These are phyloP conservation scores for Hirtodrosophila trivittata DNA, from an alignment of 2,888 invertebrate species.

Conservation along the genomic window DNA sequence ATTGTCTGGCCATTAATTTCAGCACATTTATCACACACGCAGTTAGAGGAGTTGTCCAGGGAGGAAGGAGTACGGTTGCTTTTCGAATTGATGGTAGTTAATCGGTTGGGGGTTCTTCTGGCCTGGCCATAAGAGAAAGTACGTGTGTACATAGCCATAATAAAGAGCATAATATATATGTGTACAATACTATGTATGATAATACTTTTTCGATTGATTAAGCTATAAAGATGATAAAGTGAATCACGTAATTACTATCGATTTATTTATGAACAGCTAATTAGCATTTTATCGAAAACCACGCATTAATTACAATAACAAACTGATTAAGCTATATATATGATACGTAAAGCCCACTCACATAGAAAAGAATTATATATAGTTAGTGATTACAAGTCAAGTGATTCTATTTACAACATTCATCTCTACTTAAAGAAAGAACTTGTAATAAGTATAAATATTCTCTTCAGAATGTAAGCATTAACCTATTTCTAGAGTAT, in stretches of 20 bases:
- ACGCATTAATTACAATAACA: conserved; percentile 9
- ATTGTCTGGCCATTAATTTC: conserved; percentile 31
- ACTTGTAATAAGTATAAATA: too few species aligned
- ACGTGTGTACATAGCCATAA: too few species aligned
- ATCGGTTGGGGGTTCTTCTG: not conserved
- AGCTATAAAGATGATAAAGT: conserved; percentile 24
- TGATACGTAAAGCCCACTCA: not conserved
- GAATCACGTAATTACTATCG: conserved; percentile 24
- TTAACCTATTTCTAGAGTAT: too few species aligned
- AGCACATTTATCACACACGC: conserved; percentile 23
- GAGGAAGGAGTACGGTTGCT: conserved; percentile 2
- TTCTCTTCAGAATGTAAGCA: too few species aligned
- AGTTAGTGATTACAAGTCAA: too few species aligned
- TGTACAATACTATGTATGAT: too few species aligned
- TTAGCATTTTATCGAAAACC: conserved; percentile 23
- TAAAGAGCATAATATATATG: conserved; percentile 5
- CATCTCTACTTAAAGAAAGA: too few species aligned
- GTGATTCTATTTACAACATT: too few species aligned
- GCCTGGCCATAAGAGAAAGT: not conserved
- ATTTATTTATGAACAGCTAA: conserved; percentile 40
- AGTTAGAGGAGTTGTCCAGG: not conserved
- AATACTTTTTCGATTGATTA: conserved; percentile 25
- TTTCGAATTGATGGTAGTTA: not conserved
- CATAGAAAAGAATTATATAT: not conserved
- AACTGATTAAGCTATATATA: conserved; percentile 17